These are phyloP conservation scores for Acrocephalus kingi DNA, from an alignment of 2,113 vertebrate genomes.

Conservation along the genomic window DNA sequence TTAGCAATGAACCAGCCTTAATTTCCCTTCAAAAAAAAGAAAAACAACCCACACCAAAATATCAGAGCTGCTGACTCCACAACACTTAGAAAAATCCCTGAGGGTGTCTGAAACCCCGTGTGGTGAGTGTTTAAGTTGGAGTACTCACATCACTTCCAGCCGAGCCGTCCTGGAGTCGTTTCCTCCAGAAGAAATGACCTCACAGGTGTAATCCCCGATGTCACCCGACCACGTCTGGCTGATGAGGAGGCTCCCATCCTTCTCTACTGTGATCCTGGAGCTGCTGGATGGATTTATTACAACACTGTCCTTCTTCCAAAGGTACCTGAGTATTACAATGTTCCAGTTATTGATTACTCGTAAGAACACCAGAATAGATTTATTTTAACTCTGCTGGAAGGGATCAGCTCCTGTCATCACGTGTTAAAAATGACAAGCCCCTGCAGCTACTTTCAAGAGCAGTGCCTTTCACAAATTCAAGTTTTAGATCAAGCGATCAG, in stretches of 20 bases:
- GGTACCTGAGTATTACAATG: conserved; percentile 76
- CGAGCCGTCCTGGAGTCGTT: conserved; percentile 87
- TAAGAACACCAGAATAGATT: background rate
- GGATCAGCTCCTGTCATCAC: background rate
- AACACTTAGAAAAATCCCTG: background rate
- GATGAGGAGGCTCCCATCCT: conserved; percentile 87
- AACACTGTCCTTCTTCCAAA: conserved; percentile 85
- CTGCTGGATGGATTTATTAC: conserved; percentile 78
- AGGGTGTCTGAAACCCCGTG: background rate
- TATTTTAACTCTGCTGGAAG: background rate
- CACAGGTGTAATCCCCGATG: conserved; percentile 94
- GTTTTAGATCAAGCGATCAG: background rate
- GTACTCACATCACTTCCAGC: conserved; percentile 95
- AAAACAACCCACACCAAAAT: background rate
- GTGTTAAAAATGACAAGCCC: background rate
- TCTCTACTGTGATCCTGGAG: conserved; percentile 81
- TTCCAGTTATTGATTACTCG: background rate
- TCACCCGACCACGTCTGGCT: conserved; percentile 97
- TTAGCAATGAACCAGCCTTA: background rate
- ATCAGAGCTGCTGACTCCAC: background rate
- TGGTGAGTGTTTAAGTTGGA: accelerated
- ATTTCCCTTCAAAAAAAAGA: background rate
- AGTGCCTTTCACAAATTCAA: background rate
- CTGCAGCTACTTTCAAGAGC: background rate
- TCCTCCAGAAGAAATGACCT: conserved; percentile 85